phyloP scores from a whole-genome alignment of 2,113 vertebrate species.

The Prietella phreatophila region DNA sequence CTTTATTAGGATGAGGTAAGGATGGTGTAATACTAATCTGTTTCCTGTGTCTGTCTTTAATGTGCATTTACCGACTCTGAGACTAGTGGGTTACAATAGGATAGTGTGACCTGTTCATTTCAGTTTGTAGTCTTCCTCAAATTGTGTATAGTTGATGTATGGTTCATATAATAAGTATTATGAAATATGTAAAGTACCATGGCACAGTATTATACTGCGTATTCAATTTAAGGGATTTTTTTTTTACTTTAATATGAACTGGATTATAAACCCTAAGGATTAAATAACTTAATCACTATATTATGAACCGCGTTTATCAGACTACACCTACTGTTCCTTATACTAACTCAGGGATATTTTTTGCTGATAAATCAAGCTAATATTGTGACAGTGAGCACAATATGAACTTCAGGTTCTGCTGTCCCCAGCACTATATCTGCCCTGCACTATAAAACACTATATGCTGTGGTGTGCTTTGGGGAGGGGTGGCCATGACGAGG shows the following conservation, averaged over 20 bases:
- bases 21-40: constrained; percentile 46
- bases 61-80: neutral
- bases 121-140: neutral
- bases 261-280: neutral
- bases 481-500: constrained; percentile 22
- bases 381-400: neutral
- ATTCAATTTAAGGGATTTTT: neutral
- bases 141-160: neutral
- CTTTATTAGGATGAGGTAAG: constrained; percentile 56
- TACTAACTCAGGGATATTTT: neutral
- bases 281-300: neutral
- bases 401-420: constrained; percentile 6
- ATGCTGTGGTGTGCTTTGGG: constrained; percentile 48
- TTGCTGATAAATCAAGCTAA: neutral
- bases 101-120: neutral
- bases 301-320: neutral
- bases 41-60: constrained; percentile 37
- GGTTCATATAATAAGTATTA: neutral
- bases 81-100: neutral
- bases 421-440: neutral
- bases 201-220: neutral
- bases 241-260: neutral
- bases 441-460: neutral
- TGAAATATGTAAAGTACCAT: neutral
- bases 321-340: neutral